These are phyloP conservation scores for Lasius fuliginosus DNA, from an alignment of 2,888 invertebrate genomes.

Conservation along the genomic window DNA sequence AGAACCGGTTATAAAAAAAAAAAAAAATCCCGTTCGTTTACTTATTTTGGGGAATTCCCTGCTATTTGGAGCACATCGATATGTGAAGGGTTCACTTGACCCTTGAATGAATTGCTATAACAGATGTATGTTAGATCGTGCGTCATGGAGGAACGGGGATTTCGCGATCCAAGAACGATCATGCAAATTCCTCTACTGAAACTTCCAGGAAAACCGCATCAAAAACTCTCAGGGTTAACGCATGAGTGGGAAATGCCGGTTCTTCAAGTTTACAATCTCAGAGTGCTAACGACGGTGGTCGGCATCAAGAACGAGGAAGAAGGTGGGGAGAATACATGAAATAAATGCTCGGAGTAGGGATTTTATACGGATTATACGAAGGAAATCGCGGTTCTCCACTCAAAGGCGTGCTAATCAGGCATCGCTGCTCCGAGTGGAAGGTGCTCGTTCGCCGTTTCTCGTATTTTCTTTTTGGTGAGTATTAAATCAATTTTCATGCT, in stretches of 20 bases:
- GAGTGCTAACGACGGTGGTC: neutral
- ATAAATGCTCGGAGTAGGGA: constrained; percentile 70
- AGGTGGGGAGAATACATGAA: constrained; percentile 57
- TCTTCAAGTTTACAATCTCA: constrained; percentile 24
- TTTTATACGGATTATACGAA: constrained; percentile 58
- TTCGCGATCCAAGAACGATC: neutral
- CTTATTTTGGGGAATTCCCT: neutral
- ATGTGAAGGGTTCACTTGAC: neutral
- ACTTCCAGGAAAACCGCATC: constrained; percentile 55
- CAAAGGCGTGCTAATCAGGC: constrained; percentile 62
- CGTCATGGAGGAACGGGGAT: constrained; percentile 19
- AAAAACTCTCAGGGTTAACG: neutral
- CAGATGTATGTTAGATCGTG: neutral
- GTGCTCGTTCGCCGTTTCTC: constrained; percentile 24
- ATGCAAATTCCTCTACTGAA: neutral
- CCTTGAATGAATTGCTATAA: neutral
- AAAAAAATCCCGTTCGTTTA: neutral
- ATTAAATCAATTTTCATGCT: neutral
- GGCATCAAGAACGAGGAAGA: constrained; percentile 33
- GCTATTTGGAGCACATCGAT: neutral
- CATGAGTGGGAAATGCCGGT: constrained; percentile 66
- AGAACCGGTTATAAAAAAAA: neutral
- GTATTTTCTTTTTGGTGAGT: constrained; percentile 25
- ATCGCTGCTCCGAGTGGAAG: constrained; percentile 60
- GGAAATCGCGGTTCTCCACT: constrained; percentile 55